Percentiles rank a stretch among this genome's conserved stretches.
Evolutionary conservation across 1,140 invertebrate genomes (phyloP).

Genomic region (Phthorimaea operculella): DNA sequence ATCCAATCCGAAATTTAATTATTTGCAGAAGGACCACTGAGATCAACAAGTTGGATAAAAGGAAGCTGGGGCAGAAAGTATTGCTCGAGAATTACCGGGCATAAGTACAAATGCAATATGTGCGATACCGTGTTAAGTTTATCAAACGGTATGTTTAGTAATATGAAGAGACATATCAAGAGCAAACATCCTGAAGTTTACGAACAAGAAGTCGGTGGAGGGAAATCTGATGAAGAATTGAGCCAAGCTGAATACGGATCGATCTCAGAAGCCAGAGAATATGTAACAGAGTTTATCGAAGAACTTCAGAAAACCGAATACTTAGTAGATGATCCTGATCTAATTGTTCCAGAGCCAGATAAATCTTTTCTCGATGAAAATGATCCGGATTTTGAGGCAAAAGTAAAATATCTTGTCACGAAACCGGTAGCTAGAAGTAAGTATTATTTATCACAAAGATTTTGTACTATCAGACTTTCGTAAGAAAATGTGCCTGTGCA

Average conservation of each 20-base stretch:
- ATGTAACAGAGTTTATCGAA: neutral
- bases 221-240: neutral
- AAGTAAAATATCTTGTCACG: neutral
- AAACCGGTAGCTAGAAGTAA: neutral
- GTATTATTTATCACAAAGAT: neutral
- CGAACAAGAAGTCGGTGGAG: neutral
- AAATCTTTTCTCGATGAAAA: neutral
- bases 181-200: neutral
- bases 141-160: neutral
- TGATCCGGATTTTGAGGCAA: neutral
- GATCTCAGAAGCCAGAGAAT: neutral
- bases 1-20: too few relatives aligned
- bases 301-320: neutral
- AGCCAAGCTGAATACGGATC: neutral
- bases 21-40: neutral
- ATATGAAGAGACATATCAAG: constrained; percentile 7
- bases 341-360: neutral
- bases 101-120: neutral
- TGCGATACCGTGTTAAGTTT: neutral
- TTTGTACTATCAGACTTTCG: too few relatives aligned
- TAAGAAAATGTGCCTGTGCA: too few relatives aligned
- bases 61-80: neutral
- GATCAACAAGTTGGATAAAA: neutral
- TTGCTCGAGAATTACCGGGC: neutral
- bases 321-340: neutral